A percentile compares a stretch with the other conserved stretches of the same genome.
Evolutionary conservation across 2,113 vertebrate species (phyloP).

Genomic region (Dipodomys spectabilis): DNA sequence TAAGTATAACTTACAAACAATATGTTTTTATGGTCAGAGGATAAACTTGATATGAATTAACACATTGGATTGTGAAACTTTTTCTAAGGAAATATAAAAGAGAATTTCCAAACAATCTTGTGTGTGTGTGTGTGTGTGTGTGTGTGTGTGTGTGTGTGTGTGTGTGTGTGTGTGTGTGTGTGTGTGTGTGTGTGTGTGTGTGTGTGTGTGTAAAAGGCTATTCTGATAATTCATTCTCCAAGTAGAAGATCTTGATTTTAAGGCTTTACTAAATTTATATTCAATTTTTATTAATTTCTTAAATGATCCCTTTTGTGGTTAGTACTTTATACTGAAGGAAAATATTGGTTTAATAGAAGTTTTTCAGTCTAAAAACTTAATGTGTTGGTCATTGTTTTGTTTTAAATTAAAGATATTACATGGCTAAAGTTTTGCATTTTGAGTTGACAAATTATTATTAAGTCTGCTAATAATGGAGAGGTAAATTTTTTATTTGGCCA

Average conservation of each 20-base stretch:
- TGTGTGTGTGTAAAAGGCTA: background rate
- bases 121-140: background rate
- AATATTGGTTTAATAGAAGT: conserved; percentile 35
- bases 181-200: too few species aligned
- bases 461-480: conserved; percentile 47
- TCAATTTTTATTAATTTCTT: conserved; percentile 62
- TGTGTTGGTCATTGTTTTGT: conserved; percentile 27
- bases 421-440: conserved; percentile 63
- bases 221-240: conserved; percentile 27
- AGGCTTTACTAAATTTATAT: conserved; percentile 60
- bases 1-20: conserved; percentile 50
- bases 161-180: too few species aligned
- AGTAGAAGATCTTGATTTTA: conserved; percentile 51
- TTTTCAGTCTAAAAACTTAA: conserved; percentile 44
- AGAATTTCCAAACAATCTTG: conserved; percentile 15
- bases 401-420: conserved; percentile 47
- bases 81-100: conserved; percentile 40
- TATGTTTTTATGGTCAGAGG: conserved; percentile 43
- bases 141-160: too few species aligned
- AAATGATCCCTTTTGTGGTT: background rate
- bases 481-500: conserved; percentile 54
- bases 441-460: conserved; percentile 34
- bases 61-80: conserved; percentile 46
- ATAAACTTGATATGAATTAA: conserved; percentile 55
- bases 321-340: conserved; percentile 34